Percentiles rank a stretch among this genome's conserved stretches.
phyloP scores from a whole-genome alignment of 2,797 vertebrate genomes.

The Dallia pectoralis region DNA sequence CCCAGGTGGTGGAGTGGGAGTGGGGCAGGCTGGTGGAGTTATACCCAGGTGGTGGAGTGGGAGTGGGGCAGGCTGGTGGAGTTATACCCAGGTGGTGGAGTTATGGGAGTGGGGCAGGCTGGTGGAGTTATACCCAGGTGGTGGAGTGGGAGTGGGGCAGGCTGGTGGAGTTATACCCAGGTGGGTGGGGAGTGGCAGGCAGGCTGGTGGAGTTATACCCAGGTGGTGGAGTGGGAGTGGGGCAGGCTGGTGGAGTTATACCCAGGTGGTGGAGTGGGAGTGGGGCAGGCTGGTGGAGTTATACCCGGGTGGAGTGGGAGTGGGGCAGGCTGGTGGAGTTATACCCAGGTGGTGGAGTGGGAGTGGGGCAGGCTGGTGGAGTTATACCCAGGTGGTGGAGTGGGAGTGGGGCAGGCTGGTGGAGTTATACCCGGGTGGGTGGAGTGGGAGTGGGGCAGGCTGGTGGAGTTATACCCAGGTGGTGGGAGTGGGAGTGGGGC shows the following conservation, averaged over 20 bases:
- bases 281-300: constrained; percentile 93
- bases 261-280: constrained; percentile 97
- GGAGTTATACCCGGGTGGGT: constrained; percentile 84
- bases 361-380: constrained; percentile 93
- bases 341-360: constrained; percentile 95
- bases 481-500: constrained; percentile 97
- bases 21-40: constrained; percentile 93
- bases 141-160: constrained; percentile 97
- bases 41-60: constrained; percentile 92
- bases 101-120: constrained; percentile 97
- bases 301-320: constrained; percentile 91
- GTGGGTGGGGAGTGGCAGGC: constrained; percentile 97
- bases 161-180: constrained; percentile 80
- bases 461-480: constrained; percentile 90
- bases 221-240: constrained; percentile 92
- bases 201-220: constrained; percentile 94
- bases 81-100: constrained; percentile 89
- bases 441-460: constrained; percentile 96
- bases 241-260: constrained; percentile 84
- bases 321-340: too few species aligned
- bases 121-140: constrained; percentile 91
- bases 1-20: constrained; percentile 97
- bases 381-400: constrained; percentile 93
- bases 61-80: constrained; percentile 91
- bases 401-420: constrained; percentile 95